These are phyloP conservation scores for Andrena chrysosceles DNA, from an alignment of 2,888 invertebrate species.

Conservation along the genomic window DNA sequence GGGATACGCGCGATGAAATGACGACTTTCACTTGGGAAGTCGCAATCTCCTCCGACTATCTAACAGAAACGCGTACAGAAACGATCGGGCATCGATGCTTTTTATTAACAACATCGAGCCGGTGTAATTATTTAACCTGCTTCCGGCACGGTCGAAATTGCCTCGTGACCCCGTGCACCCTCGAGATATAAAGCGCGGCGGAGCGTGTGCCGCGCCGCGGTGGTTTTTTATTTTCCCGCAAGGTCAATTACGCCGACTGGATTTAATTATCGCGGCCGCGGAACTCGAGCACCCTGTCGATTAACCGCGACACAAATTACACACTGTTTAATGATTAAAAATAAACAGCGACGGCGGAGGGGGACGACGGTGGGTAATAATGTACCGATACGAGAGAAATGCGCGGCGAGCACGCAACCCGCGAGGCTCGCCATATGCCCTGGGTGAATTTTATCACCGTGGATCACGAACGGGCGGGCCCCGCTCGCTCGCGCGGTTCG, in stretches of 20 bases:
- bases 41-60: slow-evolving; percentile 1
- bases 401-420: slow-evolving; percentile 14
- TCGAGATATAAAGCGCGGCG: background rate
- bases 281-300: slow-evolving; percentile 21
- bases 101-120: slow-evolving; percentile 3
- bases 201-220: background rate
- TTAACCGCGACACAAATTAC: slow-evolving; percentile 47
- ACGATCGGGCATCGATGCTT: background rate
- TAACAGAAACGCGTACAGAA: slow-evolving; percentile 13
- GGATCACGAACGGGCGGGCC: slow-evolving; percentile 32
- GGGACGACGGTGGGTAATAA: background rate
- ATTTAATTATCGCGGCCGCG: slow-evolving; percentile 43
- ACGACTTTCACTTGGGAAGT: slow-evolving; percentile 55
- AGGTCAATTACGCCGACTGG: slow-evolving; percentile 21
- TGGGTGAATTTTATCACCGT: slow-evolving; percentile 38
- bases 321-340: slow-evolving; percentile 20
- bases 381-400: slow-evolving; percentile 24
- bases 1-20: slow-evolving; percentile 35
- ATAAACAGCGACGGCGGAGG: background rate
- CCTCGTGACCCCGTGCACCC: slow-evolving; percentile 12
- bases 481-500: background rate
- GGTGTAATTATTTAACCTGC: background rate
- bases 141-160: slow-evolving; percentile 33
- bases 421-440: slow-evolving; percentile 33
- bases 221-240: background rate